phyloP scores from a whole-genome alignment of 2,888 invertebrate genomes.

The Encarsia formosa region DNA sequence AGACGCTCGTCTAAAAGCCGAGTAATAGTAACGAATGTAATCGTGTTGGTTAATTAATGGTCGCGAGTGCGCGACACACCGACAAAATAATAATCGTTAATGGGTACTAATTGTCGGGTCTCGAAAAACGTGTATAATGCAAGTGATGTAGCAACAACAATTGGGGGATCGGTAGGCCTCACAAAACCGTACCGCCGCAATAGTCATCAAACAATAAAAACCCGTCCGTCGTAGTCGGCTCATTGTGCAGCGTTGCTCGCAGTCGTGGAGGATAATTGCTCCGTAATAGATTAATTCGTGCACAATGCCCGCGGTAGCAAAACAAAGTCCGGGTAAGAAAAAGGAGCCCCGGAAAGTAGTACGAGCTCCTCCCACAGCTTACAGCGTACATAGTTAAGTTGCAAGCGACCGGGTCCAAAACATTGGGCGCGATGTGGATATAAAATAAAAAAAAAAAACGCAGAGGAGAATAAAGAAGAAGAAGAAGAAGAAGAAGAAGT shows the following conservation, averaged over 20 bases:
- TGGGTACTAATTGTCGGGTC: too few species aligned
- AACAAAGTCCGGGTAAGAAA: constrained; percentile 28
- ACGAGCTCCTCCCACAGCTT: too few species aligned
- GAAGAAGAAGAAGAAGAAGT: constrained; percentile 6
- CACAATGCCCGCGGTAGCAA: constrained; percentile 34
- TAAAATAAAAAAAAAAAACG: not conserved
- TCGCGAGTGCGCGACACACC: too few species aligned
- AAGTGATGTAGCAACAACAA: too few species aligned
- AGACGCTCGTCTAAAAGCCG: too few species aligned
- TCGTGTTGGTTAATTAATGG: too few species aligned
- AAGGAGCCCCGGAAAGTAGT: not conserved
- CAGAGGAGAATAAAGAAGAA: not conserved
- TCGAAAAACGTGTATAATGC: too few species aligned
- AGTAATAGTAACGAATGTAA: too few species aligned
- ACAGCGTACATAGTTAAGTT: not conserved
- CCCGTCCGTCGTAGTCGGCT: constrained; percentile 1
- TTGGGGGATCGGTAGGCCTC: too few species aligned
- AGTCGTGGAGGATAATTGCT: constrained; percentile 46
- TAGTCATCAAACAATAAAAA: constrained; percentile 18
- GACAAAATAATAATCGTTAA: too few species aligned
- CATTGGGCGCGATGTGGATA: not conserved
- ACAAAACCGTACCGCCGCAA: too few species aligned
- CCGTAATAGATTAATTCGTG: constrained; percentile 48
- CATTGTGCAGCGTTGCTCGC: constrained; percentile 14
- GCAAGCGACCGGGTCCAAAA: not conserved